These are phyloP conservation scores for Leptodirus hochenwartii DNA, from an alignment of 2,888 invertebrate species.

Conservation along the genomic window DNA sequence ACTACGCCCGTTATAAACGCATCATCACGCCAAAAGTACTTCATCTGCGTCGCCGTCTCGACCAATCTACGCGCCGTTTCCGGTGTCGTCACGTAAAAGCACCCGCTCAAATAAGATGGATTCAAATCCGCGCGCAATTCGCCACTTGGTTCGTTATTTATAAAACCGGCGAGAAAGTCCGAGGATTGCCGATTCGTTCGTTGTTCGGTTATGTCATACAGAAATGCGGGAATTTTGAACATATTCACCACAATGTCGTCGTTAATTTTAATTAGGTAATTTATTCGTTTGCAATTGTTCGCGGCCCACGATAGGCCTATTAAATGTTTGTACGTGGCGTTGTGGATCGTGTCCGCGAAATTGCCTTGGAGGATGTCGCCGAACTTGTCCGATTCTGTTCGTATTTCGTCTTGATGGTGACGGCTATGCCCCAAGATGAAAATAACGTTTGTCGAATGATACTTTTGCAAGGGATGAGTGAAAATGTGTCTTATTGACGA, in stretches of 20 bases:
- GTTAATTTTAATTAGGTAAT: constrained; percentile 61
- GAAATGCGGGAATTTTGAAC: constrained; percentile 25
- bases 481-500: no score
- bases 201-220: constrained; percentile 24
- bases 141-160: constrained; percentile 41
- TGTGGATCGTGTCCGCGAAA: constrained; percentile 58
- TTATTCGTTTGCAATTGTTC: constrained; percentile 36
- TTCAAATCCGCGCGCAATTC: constrained; percentile 42
- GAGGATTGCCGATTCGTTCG: constrained; percentile 17
- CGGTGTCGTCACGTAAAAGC: constrained; percentile 63
- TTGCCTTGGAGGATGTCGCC: constrained; percentile 59
- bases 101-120: constrained; percentile 65
- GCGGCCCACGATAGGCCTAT: constrained; percentile 66
- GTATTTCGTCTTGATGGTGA: constrained; percentile 37
- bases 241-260: constrained; percentile 62
- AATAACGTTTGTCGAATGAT: no score
- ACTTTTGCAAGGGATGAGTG: no score
- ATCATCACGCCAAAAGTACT: constrained; percentile 87
- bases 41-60: constrained; percentile 31
- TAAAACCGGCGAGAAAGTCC: constrained; percentile 38
- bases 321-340: constrained; percentile 65
- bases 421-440: no score
- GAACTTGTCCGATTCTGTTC: constrained; percentile 41
- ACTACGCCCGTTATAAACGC: constrained; percentile 70
- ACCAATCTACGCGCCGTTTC: constrained; percentile 39